Evolutionary conservation across 2,797 vertebrate genomes (phyloP).

Genomic region (Amniataba percoides): DNA sequence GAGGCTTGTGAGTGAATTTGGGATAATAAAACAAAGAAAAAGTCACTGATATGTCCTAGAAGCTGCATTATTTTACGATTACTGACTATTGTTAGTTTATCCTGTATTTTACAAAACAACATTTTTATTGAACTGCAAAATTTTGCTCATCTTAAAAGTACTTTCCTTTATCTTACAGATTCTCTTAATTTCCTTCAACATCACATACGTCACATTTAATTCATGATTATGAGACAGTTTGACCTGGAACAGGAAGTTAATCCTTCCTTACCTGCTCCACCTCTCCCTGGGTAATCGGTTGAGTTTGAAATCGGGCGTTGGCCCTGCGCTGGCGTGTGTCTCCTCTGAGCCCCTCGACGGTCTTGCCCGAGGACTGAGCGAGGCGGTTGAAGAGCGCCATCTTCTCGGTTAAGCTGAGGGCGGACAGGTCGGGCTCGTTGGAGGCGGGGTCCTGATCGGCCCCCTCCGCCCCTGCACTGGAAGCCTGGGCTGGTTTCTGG

Average conservation of each 20-base stretch:
- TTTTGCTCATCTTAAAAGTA: neutral
- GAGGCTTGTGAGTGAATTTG: too few relatives aligned
- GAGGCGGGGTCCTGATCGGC: constrained; percentile 55
- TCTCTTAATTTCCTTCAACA: neutral
- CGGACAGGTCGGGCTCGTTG: constrained; percentile 92
- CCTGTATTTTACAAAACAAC: neutral
- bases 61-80: neutral
- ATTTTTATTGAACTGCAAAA: neutral
- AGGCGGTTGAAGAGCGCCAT: constrained; percentile 98
- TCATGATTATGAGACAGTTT: neutral
- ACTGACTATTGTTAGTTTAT: neutral
- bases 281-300: constrained; percentile 96
- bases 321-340: constrained; percentile 90
- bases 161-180: neutral
- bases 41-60: neutral
- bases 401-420: constrained; percentile 94
- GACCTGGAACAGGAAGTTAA: neutral
- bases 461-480: constrained; percentile 43
- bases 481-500: constrained; percentile 40
- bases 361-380: constrained; percentile 81
- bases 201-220: neutral
- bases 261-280: constrained; percentile 90
- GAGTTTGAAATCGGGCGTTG: constrained; percentile 95
- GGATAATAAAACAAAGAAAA: neutral
- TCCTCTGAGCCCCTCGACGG: constrained; percentile 69